Evolutionary conservation across 2,888 invertebrate species (phyloP), one percentile per base, ranked within the genome.

Genomic region (Amorpha juglandis): DNA sequence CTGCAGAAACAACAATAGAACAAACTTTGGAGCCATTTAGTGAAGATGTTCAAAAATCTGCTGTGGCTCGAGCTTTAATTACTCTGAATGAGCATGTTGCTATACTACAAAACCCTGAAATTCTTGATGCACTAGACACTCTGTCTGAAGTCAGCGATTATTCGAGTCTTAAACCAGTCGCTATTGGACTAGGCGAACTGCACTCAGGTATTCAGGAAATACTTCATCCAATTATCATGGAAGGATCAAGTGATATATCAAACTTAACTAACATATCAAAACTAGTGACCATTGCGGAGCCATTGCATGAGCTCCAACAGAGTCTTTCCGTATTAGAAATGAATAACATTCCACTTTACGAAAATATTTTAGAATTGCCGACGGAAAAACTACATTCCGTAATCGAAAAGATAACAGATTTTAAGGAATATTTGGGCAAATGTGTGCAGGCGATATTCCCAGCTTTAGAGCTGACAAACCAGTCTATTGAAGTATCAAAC

Each of bases 341-440:
- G 67, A 82, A 74, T 75, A 87, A 90, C 84, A 89, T 91, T 87
- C 87, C 89, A 84, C 77, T 88, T 74, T 89, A 84, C 73, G 89
- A 90, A 84, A 81, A 86, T 78, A 81, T 88, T 72, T 74, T 88
- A 80, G 87, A 89, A 76, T 79, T 88, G 71, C 80, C 89, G 33
- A 74, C 83, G 70, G 88, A 89, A 73, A 84, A 78, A 78, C 74
- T 88, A 82, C 78, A 86, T 82, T 82, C 82, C 75, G 81, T 89
- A 66, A 76, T 87, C 50, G 78, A 86, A 77, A 83, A 71, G 50
- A 80, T 92, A 70, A 74, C 78, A 70, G 81, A 86, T 67, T 87
- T 92, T 67, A 91, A 89, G 74, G 75, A 82, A 62, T 79, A 87
- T 68, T 82, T 92, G 77, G 78, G 81, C 69, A 83, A 82, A 68